These are phyloP conservation scores for Sarcoramphus papa DNA, from an alignment of 2,797 vertebrate genomes.

Conservation along the genomic window DNA sequence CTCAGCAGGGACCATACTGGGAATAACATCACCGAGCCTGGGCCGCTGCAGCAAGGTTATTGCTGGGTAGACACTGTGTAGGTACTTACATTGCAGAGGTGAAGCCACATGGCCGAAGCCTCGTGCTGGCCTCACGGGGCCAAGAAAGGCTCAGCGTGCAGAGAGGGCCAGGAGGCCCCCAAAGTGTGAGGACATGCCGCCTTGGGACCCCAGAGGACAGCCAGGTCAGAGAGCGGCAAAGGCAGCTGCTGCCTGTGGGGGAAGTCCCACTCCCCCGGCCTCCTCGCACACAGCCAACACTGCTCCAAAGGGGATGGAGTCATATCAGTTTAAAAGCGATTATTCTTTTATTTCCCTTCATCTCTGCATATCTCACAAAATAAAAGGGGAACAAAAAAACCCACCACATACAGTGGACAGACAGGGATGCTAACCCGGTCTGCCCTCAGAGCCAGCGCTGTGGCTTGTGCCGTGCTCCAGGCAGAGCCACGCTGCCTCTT, in stretches of 20 bases:
- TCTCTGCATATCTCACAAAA: neutral
- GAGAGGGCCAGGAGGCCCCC: neutral
- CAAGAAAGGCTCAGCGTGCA: neutral
- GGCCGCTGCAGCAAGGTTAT: neutral
- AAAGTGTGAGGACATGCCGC: rapidly evolving
- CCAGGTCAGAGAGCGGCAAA: neutral
- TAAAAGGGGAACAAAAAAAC: neutral
- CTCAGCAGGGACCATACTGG: neutral
- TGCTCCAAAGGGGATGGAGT: neutral
- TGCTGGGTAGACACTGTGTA: neutral
- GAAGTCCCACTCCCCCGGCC: neutral
- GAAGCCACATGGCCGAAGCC: neutral
- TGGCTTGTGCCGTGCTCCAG: neutral
- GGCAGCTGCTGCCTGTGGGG: neutral
- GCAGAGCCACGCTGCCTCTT: neutral
- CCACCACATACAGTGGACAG: neutral
- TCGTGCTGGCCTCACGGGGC: rapidly evolving
- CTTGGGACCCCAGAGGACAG: neutral
- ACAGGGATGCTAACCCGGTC: neutral
- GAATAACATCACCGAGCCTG: neutral
- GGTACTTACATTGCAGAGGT: neutral
- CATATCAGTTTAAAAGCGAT: neutral
- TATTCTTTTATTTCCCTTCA: neutral
- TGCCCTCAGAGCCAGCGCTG: neutral
- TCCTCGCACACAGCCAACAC: neutral